Base-by-base conservation (phyloP, 2,113 vertebrate genomes). In the Corythornis vintsioides region DNA sequence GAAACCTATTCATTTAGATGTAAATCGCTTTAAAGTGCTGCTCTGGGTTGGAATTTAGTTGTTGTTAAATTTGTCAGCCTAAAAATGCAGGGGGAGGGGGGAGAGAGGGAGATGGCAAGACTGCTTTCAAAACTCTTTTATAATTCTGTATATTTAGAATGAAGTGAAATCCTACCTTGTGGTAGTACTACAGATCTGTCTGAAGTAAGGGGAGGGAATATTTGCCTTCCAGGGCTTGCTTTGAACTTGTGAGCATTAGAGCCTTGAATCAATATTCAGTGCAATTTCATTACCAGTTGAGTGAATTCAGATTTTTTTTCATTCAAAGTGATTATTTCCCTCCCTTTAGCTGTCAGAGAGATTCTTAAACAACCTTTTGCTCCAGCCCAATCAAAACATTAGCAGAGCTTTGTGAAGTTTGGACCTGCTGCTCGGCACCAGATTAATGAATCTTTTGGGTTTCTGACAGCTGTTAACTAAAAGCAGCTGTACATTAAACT, bases 221-320 rank as follows among this genome's bases (percentile, higher is more conserved):
- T 93, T 89, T 94, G 90, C 96, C 97, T 96, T 95, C 93, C 26
- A 88, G 94, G 90, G 89, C 85, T 97, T 83, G 33, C 97, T 98
- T 97, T 98, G 97, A 98, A 97, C 97, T 97, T 94, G 80, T 88
- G 93, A 97, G 94, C 94, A 97, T 97, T 97, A 98, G 91, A 93
- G 82, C 90, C 93, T 71, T 92, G 84, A 98, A 96, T 97, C 95
- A 97, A 97, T 97, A 97, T 96, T 96, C 97, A 94, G 66, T 94
- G 81, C 88, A 86, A 95, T 95, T 97, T 97, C 89, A 96, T 95
- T 95, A 94, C 81, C 80, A 93, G 94, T 91, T 96, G 78, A 89
- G 90, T 93, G 94, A 97, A 92, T 95, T 93, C 82, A 80, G 86
- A 82, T 93, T 97, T 90, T 38, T 50, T 50, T 95, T 96, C 79